Conservation (phyloP, 1,140 invertebrate species). For the Leptinotarsa lineolata region DNA sequence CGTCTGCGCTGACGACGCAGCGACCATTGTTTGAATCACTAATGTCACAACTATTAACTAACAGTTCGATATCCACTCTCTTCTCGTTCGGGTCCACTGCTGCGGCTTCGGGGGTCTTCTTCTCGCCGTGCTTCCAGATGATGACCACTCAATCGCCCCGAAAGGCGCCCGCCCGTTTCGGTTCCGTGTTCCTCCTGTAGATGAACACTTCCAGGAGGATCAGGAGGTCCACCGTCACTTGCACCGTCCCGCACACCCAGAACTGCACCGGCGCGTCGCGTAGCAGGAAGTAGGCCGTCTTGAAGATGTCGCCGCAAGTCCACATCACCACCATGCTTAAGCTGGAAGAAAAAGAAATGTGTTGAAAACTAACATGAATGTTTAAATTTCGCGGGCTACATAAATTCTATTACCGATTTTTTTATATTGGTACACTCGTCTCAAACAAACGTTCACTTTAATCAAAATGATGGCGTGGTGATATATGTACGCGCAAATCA, state of each 20-base stretch:
- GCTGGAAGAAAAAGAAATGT: slow-evolving; percentile 65
- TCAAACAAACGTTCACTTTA: too few relatives aligned
- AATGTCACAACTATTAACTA: slow-evolving; percentile 17
- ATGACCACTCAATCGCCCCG: slow-evolving; percentile 66
- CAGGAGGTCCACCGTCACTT: slow-evolving; percentile 69
- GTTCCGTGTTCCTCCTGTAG: slow-evolving; percentile 67
- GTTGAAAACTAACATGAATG: too few relatives aligned
- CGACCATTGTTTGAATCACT: not conserved
- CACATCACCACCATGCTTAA: slow-evolving; percentile 95
- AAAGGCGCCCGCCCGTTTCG: slow-evolving; percentile 58
- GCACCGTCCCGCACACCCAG: slow-evolving; percentile 91
- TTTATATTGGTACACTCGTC: too few relatives aligned
- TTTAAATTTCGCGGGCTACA: too few relatives aligned
- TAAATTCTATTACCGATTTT: too few relatives aligned
- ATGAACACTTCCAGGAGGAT: slow-evolving; percentile 66
- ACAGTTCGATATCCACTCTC: slow-evolving; percentile 15
- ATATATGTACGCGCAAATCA: too few relatives aligned
- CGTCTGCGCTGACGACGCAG: slow-evolving; percentile 33
- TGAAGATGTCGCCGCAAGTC: slow-evolving; percentile 94
- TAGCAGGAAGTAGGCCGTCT: slow-evolving; percentile 94
- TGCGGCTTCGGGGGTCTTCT: slow-evolving; percentile 26
- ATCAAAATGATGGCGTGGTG: too few relatives aligned
- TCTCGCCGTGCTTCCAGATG: slow-evolving; percentile 52
- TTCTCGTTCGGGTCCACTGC: slow-evolving; percentile 27
- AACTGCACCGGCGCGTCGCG: slow-evolving; percentile 92